Evolutionary conservation across 2,888 invertebrate genomes (phyloP).

Genomic region (Homarus gammarus): DNA sequence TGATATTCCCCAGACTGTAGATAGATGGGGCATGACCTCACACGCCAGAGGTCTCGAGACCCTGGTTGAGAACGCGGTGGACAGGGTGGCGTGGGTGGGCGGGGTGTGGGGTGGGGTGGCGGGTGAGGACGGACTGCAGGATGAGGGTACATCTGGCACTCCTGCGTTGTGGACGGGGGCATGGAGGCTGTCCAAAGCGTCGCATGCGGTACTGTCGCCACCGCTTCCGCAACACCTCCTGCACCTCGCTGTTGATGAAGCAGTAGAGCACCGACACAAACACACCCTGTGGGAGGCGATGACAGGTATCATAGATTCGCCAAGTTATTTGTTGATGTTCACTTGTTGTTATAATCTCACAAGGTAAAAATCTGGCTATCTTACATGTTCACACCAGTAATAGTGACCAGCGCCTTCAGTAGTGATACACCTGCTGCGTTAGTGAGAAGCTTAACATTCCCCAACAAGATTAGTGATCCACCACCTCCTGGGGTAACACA

Average conservation of each 20-base stretch:
- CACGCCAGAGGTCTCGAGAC: neutral
- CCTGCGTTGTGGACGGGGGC: constrained; percentile 34
- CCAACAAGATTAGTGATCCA: too few relatives aligned
- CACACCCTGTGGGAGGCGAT: constrained; percentile 42
- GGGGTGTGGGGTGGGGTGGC: neutral
- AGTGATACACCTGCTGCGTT: too few relatives aligned
- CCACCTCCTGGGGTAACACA: too few relatives aligned
- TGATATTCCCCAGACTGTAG: too few relatives aligned
- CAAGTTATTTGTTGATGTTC: too few relatives aligned
- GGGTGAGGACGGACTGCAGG: constrained; percentile 40
- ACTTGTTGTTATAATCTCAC: too few relatives aligned
- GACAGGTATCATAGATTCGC: too few relatives aligned
- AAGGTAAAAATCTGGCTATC: too few relatives aligned
- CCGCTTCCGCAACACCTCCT: constrained; percentile 57
- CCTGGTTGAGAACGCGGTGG: neutral
- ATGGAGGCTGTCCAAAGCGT: constrained; percentile 24
- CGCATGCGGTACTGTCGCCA: constrained; percentile 61
- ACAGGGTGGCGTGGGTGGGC: neutral
- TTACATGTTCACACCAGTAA: too few relatives aligned
- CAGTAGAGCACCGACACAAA: constrained; percentile 69
- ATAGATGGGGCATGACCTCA: too few relatives aligned
- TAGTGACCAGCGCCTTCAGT: too few relatives aligned
- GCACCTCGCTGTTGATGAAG: constrained; percentile 64
- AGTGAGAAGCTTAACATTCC: too few relatives aligned
- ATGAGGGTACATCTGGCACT: constrained; percentile 56